Evolutionary conservation across 2,797 vertebrate species (phyloP).

Genomic region (Malurus leucopterus): DNA sequence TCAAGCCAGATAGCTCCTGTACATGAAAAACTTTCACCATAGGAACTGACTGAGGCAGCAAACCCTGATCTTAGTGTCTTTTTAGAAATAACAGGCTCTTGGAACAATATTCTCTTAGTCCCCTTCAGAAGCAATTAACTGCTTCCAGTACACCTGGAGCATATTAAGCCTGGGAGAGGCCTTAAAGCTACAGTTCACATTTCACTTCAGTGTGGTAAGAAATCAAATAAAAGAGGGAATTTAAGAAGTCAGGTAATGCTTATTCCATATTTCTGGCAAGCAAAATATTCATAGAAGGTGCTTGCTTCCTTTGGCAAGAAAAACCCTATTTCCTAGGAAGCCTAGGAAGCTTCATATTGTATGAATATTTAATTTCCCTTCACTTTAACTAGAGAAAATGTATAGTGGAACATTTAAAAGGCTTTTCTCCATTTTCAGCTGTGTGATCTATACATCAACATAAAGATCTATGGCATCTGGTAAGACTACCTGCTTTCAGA

Average conservation of each 20-base stretch:
- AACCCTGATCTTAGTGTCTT: constrained; percentile 55
- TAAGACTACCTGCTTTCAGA: background rate
- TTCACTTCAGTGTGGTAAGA: constrained; percentile 68
- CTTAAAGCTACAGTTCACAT: constrained; percentile 72
- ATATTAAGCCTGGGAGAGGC: constrained; percentile 63
- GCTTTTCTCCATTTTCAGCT: background rate
- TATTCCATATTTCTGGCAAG: constrained; percentile 68
- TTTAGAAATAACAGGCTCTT: constrained; percentile 63
- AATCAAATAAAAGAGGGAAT: constrained; percentile 67
- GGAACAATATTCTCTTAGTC: constrained; percentile 59
- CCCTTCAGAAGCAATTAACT: constrained; percentile 74
- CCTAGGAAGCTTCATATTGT: constrained; percentile 32
- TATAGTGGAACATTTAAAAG: constrained; percentile 26
- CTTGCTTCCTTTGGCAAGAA: constrained; percentile 68
- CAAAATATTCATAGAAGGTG: constrained; percentile 55
- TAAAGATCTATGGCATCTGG: background rate
- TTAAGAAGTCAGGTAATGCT: constrained; percentile 57
- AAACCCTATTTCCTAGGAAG: constrained; percentile 55
- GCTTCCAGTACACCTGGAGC: constrained; percentile 73
- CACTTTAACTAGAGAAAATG: constrained; percentile 27
- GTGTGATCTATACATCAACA: background rate
- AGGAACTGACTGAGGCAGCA: constrained; percentile 68
- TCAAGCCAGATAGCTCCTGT: constrained; percentile 57
- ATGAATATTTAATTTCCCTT: constrained; percentile 70
- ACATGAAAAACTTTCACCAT: constrained; percentile 67